Conservation (phyloP, 2,888 invertebrate genomes). For the Apodemia duryi region DNA sequence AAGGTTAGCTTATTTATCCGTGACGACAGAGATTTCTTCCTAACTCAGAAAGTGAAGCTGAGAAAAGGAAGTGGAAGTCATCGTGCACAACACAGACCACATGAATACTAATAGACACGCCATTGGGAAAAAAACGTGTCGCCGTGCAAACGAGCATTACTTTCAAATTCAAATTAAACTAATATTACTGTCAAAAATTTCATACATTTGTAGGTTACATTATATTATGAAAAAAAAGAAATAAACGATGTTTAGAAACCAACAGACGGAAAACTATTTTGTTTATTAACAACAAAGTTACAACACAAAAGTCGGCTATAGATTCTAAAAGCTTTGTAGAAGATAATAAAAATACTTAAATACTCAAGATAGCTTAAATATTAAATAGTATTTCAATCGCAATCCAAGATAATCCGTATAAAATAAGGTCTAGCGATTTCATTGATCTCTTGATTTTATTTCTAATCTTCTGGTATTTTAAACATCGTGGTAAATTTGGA, state of each 20-base stretch:
- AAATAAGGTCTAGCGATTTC: conserved; percentile 44
- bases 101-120: no score
- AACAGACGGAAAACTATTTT: conserved; percentile 73
- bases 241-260: conserved; percentile 62
- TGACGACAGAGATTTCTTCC: no score
- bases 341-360: conserved; percentile 26
- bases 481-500: conserved; percentile 20
- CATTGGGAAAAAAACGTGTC: no score
- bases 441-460: conserved; percentile 47
- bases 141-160: no score
- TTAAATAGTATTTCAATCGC: not conserved
- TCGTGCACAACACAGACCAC: no score
- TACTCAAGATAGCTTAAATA: not conserved
- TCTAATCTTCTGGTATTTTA: conserved; percentile 27
- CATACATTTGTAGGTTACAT: no score
- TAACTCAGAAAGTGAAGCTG: no score
- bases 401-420: conserved; percentile 27
- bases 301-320: conserved; percentile 45
- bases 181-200: no score
- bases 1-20: no score
- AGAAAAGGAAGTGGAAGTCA: no score
- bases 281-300: conserved; percentile 72
- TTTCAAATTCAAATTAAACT: no score
- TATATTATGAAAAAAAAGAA: no score
- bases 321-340: conserved; percentile 33